phyloP scores from a whole-genome alignment of 1,140 invertebrate species.

The Tetramorium parvispinum region DNA sequence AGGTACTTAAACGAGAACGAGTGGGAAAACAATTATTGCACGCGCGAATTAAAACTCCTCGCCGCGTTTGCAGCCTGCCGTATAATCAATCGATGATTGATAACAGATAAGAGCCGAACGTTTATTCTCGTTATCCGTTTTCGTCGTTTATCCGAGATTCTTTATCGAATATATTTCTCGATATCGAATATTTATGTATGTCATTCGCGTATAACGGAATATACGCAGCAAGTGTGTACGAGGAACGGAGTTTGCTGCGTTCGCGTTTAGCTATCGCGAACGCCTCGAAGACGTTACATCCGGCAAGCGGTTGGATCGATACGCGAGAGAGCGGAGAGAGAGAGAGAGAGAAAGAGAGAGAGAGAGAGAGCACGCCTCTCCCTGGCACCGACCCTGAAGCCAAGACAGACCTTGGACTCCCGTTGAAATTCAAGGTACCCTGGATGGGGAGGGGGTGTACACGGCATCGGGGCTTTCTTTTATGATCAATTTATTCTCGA shows the following conservation, averaged over 20 bases:
- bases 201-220: conserved; percentile 1
- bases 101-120: not conserved
- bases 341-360: conserved; percentile 49
- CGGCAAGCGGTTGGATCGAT: conserved; percentile 73
- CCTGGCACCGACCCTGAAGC: conserved; percentile 75
- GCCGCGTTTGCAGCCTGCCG: not conserved
- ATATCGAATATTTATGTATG: not conserved
- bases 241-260: conserved; percentile 61
- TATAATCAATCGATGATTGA: conserved; percentile 18
- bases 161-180: conserved; percentile 4
- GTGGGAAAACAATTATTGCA: not conserved
- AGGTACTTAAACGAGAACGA: not conserved
- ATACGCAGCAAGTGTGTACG: conserved; percentile 3
- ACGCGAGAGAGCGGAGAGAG: conserved; percentile 63
- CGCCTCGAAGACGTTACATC: conserved; percentile 75
- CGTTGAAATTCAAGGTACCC: conserved; percentile 72
- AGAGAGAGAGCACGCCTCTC: conserved; percentile 41
- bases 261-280: conserved; percentile 66
- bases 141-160: conserved; percentile 10
- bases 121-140: not conserved
- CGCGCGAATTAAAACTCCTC: not conserved
- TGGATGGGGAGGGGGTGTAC: not conserved
- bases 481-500: conserved; percentile 15
- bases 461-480: not conserved
- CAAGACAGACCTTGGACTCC: conserved; percentile 74